Conservation (phyloP, 64 coral and sea anemone genomes). For the Acropora tenuis region DNA sequence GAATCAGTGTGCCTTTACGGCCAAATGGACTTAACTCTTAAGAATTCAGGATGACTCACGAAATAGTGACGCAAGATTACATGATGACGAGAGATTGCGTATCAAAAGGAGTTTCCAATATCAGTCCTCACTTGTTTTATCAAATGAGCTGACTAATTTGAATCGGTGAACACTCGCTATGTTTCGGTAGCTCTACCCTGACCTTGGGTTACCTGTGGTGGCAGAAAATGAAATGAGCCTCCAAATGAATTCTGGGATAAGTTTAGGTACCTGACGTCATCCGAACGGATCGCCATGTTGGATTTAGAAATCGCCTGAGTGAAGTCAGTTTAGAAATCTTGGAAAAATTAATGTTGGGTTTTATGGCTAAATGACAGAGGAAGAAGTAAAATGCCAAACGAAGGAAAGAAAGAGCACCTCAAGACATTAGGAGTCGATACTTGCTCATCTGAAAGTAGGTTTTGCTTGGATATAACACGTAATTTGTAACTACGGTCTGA, state of each 20-base stretch:
- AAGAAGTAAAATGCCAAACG: conserved; percentile 91
- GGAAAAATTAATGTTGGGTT: conserved; percentile 67
- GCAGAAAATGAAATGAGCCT: neutral
- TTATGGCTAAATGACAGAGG: conserved; percentile 74
- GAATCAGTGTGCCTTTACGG: too few species aligned
- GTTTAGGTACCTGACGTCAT: conserved; percentile 95
- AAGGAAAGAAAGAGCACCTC: conserved; percentile 90
- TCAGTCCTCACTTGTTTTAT: too few species aligned
- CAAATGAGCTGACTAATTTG: too few species aligned
- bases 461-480: conserved; percentile 1
- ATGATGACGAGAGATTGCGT: too few species aligned
- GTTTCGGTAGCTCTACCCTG: too few species aligned
- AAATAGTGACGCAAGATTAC: too few species aligned
- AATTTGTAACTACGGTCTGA: conserved; percentile 20
- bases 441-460: conserved; percentile 84
- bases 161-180: too few species aligned
- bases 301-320: conserved; percentile 64
- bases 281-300: conserved; percentile 93
- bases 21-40: too few species aligned
- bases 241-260: conserved; percentile 54
- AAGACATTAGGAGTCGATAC: conserved; percentile 82
- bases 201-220: too few species aligned
- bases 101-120: too few species aligned
- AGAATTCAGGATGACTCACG: neutral
- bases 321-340: conserved; percentile 67